Evolutionary conservation across 2,113 vertebrate species (phyloP).

Genomic region (Pholis gunnellus): DNA sequence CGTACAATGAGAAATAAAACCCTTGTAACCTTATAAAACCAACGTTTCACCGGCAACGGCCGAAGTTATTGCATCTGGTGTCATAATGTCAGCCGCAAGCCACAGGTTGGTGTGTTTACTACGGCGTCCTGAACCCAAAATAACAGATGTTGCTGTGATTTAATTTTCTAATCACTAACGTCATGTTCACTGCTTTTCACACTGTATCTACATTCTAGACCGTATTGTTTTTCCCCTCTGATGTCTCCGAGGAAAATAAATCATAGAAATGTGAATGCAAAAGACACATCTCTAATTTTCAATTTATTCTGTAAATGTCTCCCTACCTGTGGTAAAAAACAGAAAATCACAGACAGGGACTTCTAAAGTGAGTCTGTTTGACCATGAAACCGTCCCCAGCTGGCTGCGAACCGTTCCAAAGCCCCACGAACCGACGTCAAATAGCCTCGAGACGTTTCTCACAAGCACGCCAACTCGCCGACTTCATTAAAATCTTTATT

Average conservation of each 20-base stretch:
- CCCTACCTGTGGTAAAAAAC: neutral
- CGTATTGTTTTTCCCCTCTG: neutral
- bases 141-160: too few relatives aligned
- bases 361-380: slow-evolving; percentile 1
- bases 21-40: too few relatives aligned
- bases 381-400: slow-evolving; percentile 20
- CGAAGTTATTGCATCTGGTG: too few relatives aligned
- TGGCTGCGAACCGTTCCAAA: neutral
- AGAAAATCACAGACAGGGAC: neutral
- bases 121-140: too few relatives aligned
- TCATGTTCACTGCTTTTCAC: neutral
- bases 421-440: neutral
- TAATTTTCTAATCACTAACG: neutral
- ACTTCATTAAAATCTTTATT: neutral
- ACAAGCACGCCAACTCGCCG: neutral
- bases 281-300: neutral
- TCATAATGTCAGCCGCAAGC: too few relatives aligned
- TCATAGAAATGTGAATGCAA: neutral
- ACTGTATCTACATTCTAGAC: neutral
- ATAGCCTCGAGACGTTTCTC: neutral
- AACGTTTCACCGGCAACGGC: too few relatives aligned
- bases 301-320: neutral
- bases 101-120: too few relatives aligned
- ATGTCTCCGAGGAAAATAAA: neutral
- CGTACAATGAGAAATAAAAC: too few relatives aligned